These are phyloP conservation scores for Hyaena hyaena DNA, from an alignment of 2,113 vertebrate genomes.

Conservation along the genomic window DNA sequence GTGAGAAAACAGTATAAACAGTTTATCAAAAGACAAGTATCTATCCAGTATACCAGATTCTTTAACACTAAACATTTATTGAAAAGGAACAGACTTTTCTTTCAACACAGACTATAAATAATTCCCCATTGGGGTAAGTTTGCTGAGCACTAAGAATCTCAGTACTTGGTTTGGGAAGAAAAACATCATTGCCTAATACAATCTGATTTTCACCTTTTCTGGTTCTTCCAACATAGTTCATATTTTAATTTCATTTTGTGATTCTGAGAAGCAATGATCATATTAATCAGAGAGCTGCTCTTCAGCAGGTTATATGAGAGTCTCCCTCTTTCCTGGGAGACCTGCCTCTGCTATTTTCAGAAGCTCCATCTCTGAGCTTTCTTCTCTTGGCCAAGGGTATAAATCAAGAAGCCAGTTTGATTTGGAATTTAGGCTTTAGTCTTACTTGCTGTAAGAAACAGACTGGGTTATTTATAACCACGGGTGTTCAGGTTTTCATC, in stretches of 20 bases:
- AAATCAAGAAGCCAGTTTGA: slow-evolving; percentile 71
- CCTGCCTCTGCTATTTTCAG: not conserved
- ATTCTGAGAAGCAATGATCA: slow-evolving; percentile 42
- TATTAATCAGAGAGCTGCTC: not conserved
- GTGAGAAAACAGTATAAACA: not conserved
- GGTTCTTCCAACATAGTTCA: not conserved
- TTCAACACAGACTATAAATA: slow-evolving; percentile 21
- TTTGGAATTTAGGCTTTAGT: slow-evolving; percentile 78
- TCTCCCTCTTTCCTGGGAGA: not conserved
- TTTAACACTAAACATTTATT: not conserved
- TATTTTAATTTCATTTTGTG: slow-evolving; percentile 38
- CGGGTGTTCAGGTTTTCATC: slow-evolving; percentile 75
- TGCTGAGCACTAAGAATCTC: not conserved
- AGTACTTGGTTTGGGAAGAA: not conserved
- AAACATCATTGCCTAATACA: not conserved
- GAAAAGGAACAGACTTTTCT: slow-evolving; percentile 50
- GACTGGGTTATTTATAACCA: slow-evolving; percentile 82
- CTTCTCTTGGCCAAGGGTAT: slow-evolving; percentile 58
- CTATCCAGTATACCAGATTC: not conserved
- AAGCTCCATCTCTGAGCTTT: slow-evolving; percentile 30
- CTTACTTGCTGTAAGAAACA: slow-evolving; percentile 78
- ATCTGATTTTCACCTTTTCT: slow-evolving; percentile 34
- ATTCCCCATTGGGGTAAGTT: not conserved
- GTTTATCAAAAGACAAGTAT: not conserved
- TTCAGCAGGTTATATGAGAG: slow-evolving; percentile 39